Percentiles rank a stretch among this genome's conserved stretches.
These are phyloP conservation scores for Rallus crepitans DNA, from an alignment of 2,797 vertebrate genomes.

Conservation along the genomic window DNA sequence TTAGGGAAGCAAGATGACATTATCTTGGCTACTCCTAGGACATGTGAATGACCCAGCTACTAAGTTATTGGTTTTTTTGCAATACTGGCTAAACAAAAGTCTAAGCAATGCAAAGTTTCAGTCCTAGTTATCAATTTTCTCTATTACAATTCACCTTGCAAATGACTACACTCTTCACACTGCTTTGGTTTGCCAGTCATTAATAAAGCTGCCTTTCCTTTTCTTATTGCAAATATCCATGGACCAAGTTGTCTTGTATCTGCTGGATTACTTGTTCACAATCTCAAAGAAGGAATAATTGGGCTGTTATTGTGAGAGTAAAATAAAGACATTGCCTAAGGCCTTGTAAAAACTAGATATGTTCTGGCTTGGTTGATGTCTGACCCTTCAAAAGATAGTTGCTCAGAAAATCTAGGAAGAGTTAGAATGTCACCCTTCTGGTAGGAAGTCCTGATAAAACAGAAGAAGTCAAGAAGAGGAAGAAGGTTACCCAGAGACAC, in stretches of 20 bases:
- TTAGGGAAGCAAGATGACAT: neutral
- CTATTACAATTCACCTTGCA: neutral
- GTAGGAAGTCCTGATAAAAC: neutral
- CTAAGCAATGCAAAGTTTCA: neutral
- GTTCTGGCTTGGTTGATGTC: neutral
- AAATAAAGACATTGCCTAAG: neutral
- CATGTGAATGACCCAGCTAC: neutral
- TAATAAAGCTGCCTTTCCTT: neutral
- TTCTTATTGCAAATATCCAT: neutral
- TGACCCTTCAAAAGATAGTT: neutral
- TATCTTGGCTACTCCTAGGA: neutral
- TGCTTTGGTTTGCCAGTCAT: neutral
- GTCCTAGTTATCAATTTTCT: neutral
- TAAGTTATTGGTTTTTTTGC: neutral
- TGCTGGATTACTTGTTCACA: neutral
- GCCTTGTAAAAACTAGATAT: neutral
- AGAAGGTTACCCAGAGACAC: neutral
- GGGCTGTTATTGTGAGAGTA: neutral
- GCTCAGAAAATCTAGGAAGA: neutral
- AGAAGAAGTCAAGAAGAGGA: neutral
- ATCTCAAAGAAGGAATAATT: neutral
- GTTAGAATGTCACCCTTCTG: neutral
- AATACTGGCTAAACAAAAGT: neutral
- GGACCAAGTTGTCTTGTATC: neutral
- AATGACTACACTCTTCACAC: neutral